Evolutionary conservation across 1,140 invertebrate species (phyloP), one percentile per base, ranked within the genome.

Genomic region (Anoplolepis gracilipes): DNA sequence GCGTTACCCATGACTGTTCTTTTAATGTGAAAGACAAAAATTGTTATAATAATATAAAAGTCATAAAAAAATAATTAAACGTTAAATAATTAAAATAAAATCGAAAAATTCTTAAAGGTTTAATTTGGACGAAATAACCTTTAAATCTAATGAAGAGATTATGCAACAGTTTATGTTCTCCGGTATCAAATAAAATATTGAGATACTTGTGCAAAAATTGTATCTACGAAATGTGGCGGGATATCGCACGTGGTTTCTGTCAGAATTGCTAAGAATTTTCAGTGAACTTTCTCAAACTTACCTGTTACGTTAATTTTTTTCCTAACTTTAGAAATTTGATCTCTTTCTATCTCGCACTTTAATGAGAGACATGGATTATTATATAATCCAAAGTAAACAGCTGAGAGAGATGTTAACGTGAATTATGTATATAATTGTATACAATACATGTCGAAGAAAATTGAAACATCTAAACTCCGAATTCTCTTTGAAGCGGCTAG

Each of bases 1-100:
- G 95, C 95, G 88, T 97, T 97, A 11, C 96, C 96, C 96, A 97
- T 97, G 25, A 30, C 33, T 79, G 11, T 22, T 3, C 5, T 49
- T 64, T 6, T 5, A 30, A 64, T 11, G 3, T 11, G 39, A 79
- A 16, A 13, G 7, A 55, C 2, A 33, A 13, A 28, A 22, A 46
- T 78, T 10, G 22, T 85, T 5, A 39, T 57, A 42, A 19, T 6
- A 42, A 1, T 67, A 5, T 25, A 46, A 42, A 25, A 22, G 6
- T 10, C 6, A 11, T 42, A 22, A 46, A 59, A 59, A 10, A 28
- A 4, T 22, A 5, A 75, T 64, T 6, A 62, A 19, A 13, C 7
- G 4, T n/a, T n/a, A n/a, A n/a, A 55, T 33, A 59, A 8, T 28
- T 19, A 22, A 53, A 28, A 57, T 77, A 30, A 77, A 16, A 22